A percentile compares a stretch with the other conserved stretches of the same genome.
Conservation (phyloP, 2,888 invertebrate species). For the Drosophila mimica region DNA sequence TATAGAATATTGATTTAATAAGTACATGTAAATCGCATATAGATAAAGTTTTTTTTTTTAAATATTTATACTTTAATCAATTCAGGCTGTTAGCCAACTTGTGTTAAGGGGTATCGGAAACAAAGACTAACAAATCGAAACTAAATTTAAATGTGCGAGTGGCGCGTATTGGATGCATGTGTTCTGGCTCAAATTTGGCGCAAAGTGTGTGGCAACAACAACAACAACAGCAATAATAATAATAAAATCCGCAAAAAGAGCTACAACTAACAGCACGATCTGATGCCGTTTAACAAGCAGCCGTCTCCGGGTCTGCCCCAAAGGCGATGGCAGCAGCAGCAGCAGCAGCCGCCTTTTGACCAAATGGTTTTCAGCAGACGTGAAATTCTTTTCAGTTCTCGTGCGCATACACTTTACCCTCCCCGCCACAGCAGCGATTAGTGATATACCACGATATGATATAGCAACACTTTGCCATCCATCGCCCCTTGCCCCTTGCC, state of each 20-base stretch:
- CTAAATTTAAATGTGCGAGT: slow-evolving; percentile 56
- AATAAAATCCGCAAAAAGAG: neutral
- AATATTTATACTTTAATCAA: neutral
- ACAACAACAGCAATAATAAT: slow-evolving; percentile 11
- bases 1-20: neutral
- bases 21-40: too few species aligned
- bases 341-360: slow-evolving; percentile 23
- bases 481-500: neutral
- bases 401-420: neutral
- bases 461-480: slow-evolving; percentile 18
- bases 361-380: slow-evolving; percentile 47
- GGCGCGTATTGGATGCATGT: slow-evolving; percentile 54
- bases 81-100: neutral
- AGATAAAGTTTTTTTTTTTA: too few species aligned
- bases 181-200: slow-evolving; percentile 63
- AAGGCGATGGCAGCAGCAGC: slow-evolving; percentile 14
- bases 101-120: slow-evolving; percentile 3
- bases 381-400: slow-evolving; percentile 39
- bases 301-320: slow-evolving; percentile 34
- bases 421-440: slow-evolving; percentile 33
- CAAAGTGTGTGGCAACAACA: slow-evolving; percentile 58
- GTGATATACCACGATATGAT: slow-evolving; percentile 39
- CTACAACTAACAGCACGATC: slow-evolving; percentile 12
- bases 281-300: slow-evolving; percentile 16
- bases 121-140: slow-evolving; percentile 43